These are phyloP conservation scores for Xenopus borealis DNA, from an alignment of 2,113 vertebrate genomes.

Conservation along the genomic window DNA sequence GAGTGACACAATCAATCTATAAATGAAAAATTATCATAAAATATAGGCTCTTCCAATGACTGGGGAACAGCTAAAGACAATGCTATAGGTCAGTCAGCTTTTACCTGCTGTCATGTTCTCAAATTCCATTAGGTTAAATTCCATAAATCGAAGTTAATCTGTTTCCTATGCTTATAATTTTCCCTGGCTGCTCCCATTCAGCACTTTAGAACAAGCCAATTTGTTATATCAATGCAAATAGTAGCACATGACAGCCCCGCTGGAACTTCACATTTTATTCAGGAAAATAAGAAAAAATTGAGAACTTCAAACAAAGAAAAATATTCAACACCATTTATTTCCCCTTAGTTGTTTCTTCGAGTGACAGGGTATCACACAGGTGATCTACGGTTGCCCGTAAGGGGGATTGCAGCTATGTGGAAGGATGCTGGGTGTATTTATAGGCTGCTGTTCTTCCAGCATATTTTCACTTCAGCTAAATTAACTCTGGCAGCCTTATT, in stretches of 20 bases:
- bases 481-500: constrained; percentile 6
- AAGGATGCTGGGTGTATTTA: constrained; percentile 1
- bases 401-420: constrained; percentile 9
- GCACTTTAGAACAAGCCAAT: neutral
- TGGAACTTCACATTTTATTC: neutral
- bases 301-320: neutral
- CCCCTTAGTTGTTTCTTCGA: neutral
- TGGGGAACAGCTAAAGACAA: no score
- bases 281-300: neutral
- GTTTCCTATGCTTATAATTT: no score
- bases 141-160: neutral
- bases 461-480: constrained; percentile 5
- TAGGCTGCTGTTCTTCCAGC: neutral
- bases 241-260: neutral
- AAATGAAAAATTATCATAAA: no score
- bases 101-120: constrained; percentile 2
- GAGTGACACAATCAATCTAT: no score
- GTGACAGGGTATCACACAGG: neutral
- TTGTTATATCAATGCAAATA: neutral
- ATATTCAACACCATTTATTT: neutral
- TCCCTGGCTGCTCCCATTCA: neutral
- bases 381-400: constrained; percentile 27
- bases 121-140: neutral
- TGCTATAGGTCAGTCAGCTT: neutral
- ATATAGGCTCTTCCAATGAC: no score